These are phyloP conservation scores for Phaenicophaeus curvirostris DNA, from an alignment of 2,797 vertebrate genomes.

Conservation along the genomic window DNA sequence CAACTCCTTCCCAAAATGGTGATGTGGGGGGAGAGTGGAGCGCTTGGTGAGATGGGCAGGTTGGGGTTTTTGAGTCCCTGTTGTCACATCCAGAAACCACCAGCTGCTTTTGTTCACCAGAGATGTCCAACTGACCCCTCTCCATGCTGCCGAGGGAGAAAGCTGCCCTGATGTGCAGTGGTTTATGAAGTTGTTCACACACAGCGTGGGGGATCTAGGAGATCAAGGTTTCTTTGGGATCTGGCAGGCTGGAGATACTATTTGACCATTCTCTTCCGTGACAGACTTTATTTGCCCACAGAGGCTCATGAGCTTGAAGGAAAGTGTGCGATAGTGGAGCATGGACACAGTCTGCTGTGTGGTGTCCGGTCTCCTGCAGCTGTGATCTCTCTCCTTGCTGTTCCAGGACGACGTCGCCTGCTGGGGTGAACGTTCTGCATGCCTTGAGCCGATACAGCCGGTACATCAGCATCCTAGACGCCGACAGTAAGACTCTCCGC, in stretches of 20 bases:
- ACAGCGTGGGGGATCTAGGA: fast-evolving
- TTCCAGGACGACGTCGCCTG: constrained; percentile 86
- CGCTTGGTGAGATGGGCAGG: not conserved
- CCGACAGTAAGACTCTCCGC: constrained; percentile 92
- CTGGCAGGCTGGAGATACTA: not conserved
- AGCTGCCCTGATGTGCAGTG: fast-evolving
- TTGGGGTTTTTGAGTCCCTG: not conserved
- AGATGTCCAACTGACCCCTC: fast-evolving
- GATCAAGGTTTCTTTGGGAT: not conserved
- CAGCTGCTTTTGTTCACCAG: not conserved
- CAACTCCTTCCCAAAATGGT: not conserved
- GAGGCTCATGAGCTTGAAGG: not conserved
- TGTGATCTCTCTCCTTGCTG: not conserved
- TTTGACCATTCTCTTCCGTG: fast-evolving
- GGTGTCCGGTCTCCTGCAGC: not conserved
- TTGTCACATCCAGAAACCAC: not conserved
- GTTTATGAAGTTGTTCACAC: not conserved
- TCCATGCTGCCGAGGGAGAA: fast-evolving
- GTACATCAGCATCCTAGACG: constrained; percentile 92
- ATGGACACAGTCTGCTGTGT: fast-evolving
- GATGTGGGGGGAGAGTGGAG: fast-evolving
- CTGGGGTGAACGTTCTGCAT: constrained; percentile 82
- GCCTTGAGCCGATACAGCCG: constrained; percentile 93
- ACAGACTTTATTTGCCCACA: not conserved
- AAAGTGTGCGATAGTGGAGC: fast-evolving